Percentiles rank a stretch among this genome's conserved stretches.
These are phyloP conservation scores for Eufriesea mexicana DNA, from an alignment of 1,140 invertebrate genomes.

Conservation along the genomic window DNA sequence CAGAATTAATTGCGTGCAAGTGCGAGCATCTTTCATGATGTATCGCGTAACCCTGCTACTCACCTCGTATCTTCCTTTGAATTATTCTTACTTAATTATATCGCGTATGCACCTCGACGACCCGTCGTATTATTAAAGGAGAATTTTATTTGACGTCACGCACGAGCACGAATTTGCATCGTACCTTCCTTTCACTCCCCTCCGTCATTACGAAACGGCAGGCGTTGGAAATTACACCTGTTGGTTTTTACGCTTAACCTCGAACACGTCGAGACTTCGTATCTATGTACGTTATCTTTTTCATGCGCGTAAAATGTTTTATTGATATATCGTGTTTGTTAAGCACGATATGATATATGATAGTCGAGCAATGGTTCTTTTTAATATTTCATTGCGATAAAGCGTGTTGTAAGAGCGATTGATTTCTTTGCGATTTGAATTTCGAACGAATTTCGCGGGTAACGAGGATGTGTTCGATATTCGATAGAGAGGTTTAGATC, in stretches of 20 bases:
- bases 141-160: conserved; percentile 27
- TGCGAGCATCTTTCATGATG: conserved; percentile 37
- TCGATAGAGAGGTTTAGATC: not conserved
- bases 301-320: too few species aligned
- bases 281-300: too few species aligned
- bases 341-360: too few species aligned
- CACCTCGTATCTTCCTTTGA: conserved; percentile 17
- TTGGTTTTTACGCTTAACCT: not conserved
- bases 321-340: too few species aligned
- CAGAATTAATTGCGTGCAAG: conserved; percentile 46
- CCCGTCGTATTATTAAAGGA: not conserved
- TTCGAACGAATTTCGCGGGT: conserved; percentile 11
- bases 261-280: not conserved
- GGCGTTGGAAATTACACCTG: too few species aligned
- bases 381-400: not conserved
- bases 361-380: not conserved
- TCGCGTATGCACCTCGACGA: conserved; percentile 21
- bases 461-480: not conserved
- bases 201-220: not conserved
- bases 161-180: not conserved
- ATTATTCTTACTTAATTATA: conserved; percentile 51
- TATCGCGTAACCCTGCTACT: conserved; percentile 15
- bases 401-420: not conserved
- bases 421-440: too few species aligned
- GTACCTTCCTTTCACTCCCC: not conserved